Evolutionary conservation across 2,888 invertebrate species (phyloP), one percentile per base, ranked within the genome.

Genomic region (Chesias legatella): DNA sequence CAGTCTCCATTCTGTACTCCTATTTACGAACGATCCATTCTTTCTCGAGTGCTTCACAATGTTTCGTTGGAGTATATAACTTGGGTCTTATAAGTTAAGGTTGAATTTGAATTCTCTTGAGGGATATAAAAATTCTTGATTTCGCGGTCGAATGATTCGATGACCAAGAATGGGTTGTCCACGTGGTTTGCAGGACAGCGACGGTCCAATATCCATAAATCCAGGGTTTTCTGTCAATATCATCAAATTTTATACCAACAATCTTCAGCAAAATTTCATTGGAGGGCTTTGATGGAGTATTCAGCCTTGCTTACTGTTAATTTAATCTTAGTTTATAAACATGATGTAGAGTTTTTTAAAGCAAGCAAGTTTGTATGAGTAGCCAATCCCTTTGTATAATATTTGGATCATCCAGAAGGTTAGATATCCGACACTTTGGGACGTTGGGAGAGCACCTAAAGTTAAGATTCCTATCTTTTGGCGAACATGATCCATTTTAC

Each of bases 171-270:
- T 58, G 58, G 58, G 48, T 48, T 41, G 42, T 45, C 43, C 40
- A 30, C 47, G 59, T 58, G 60, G 62, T 54, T 58, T 51, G 35
- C 41, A 41, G 24, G 38, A 43, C n/a, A n/a, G n/a, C n/a, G 48
- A 32, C 27, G 48, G 47, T 50, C 58, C 60, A 56, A 62, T 67
- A 67, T 67, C 62, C 66, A 67, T 69, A 69, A 64, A 66, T 50
- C 60, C 47, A 32, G 37, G 44, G 51, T 52, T 53, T 53, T 51
- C 56, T 52, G 49, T 48, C 43, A 45, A 49, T 50, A 45, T 52
- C 52, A 45, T 54, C 44, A 50, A 46, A 43, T 50, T 49, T 54
- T 49, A 54, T 50, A 40, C 23, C 25, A 10, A 29, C 34, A 34
- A 28, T 35, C 38, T 28, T 36, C 33, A 40, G 31, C 39, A 26